Evolutionary conservation across 2,888 invertebrate species (phyloP), one percentile per base, ranked within the genome.

Genomic region (Myathropa florea): DNA sequence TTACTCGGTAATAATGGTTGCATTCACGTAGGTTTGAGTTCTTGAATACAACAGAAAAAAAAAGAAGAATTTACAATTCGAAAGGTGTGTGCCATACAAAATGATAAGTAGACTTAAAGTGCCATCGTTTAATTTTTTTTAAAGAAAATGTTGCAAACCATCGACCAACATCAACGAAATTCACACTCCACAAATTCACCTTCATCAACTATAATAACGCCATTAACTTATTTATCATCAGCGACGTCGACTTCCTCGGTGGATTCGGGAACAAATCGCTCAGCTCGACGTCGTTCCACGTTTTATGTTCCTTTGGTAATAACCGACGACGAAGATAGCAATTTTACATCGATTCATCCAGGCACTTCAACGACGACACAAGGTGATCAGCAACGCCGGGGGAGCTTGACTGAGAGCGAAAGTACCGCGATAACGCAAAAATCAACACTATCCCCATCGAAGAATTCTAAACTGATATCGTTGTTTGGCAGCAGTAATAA

Each of bases 301-400:
- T 96, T 96, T 92, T 96, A 96, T 93, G 95, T 96, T 88, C 95
- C 96, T 88, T 93, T 96, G 89, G 91, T 92, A 9, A 92, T 92
- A 33, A 93, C 92, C 73, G 91, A 91, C 91, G 88, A 89, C 77
- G 85, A 80, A 53, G 86, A 83, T 21, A 70, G 28, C 23, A 75
- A 73, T 70, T 9, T 55, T n/a, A 78, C 73, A 30, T 39, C 73
- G 4, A 46, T 21, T 18, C 36, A n/a, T n/a, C 30, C 73, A 61
- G 88, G 78, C 79, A 78, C 60, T n/a, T 61, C 64, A 64, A 81
- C 61, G 64, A 75, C 46, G 82, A 59, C 70, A 76, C 77, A 65
- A 3, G 59, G 70, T 24, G 65, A 64, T 36, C 68, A 71, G 28
- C 68, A 71, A 60, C 73, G 55, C 23, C 67, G 60, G 60, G 72